These are phyloP conservation scores for Thamnophis elegans DNA, from an alignment of 2,797 vertebrate species.

Conservation along the genomic window DNA sequence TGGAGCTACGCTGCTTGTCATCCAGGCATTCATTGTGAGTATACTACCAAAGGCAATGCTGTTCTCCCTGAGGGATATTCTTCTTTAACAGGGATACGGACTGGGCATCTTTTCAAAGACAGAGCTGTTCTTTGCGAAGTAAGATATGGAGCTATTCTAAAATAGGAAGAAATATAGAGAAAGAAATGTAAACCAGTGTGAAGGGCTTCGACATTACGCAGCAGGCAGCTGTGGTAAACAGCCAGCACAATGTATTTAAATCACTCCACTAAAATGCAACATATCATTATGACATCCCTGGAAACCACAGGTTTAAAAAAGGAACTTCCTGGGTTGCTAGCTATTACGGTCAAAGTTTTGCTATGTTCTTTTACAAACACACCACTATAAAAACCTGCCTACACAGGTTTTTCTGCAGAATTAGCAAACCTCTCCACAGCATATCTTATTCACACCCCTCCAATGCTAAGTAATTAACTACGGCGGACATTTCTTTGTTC, in stretches of 20 bases:
- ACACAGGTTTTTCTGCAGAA: conserved; percentile 22
- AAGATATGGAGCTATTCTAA: neutral
- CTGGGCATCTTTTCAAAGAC: neutral
- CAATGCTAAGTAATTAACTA: conserved; percentile 3
- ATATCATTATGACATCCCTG: conserved; percentile 15
- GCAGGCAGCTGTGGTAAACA: neutral
- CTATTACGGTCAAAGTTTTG: neutral
- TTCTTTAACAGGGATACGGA: neutral
- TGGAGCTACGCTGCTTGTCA: neutral
- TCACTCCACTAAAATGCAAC: neutral
- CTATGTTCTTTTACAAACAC: neutral
- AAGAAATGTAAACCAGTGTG: neutral
- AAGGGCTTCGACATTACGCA: neutral
- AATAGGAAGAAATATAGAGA: neutral
- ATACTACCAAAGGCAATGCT: neutral
- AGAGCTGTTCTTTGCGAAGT: neutral
- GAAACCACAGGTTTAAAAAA: conserved; percentile 11
- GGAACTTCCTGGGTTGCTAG: neutral
- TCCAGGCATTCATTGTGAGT: neutral
- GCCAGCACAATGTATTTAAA: neutral
- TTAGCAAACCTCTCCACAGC: neutral
- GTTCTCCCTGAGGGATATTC: neutral
- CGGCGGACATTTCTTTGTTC: neutral
- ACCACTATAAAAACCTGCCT: conserved; percentile 12
- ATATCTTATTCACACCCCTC: conserved; percentile 5